Evolutionary conservation across 1,140 invertebrate genomes (phyloP).

Genomic region (Drosophila trapezifrons): DNA sequence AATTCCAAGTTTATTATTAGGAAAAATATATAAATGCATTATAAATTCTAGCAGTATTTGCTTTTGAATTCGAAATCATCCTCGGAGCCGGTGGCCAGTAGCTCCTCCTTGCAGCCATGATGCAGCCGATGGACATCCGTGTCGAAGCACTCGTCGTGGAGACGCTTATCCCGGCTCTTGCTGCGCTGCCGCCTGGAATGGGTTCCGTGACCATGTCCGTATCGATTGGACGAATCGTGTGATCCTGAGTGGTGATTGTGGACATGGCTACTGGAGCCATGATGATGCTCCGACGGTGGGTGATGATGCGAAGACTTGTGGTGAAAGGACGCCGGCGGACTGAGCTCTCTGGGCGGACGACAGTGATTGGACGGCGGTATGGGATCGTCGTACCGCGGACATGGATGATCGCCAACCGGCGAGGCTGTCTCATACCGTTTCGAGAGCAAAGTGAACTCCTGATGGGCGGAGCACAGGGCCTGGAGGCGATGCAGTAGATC

Average conservation of each 20-base stretch:
- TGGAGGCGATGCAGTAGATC: slow-evolving; percentile 82
- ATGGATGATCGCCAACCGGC: slow-evolving; percentile 80
- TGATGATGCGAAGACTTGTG: slow-evolving; percentile 24
- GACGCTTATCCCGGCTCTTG: slow-evolving; percentile 71
- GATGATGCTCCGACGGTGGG: slow-evolving; percentile 31
- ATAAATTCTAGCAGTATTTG: slow-evolving; percentile 59
- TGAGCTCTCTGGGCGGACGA: slow-evolving; percentile 69
- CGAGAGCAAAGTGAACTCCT: slow-evolving; percentile 87
- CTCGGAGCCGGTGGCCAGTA: slow-evolving; percentile 62
- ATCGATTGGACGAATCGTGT: too few species aligned
- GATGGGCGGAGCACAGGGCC: slow-evolving; percentile 85
- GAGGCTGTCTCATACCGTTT: slow-evolving; percentile 85
- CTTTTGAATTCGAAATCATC: slow-evolving; percentile 74
- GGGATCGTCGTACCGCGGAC: slow-evolving; percentile 78
- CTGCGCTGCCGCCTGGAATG: slow-evolving; percentile 64
- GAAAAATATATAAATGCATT: slow-evolving; percentile 25
- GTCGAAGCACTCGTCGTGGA: slow-evolving; percentile 78
- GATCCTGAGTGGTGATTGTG: slow-evolving; percentile 26
- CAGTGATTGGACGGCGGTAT: slow-evolving; percentile 75
- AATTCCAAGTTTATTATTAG: background rate
- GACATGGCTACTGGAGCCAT: slow-evolving; percentile 22
- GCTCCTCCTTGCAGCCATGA: slow-evolving; percentile 72
- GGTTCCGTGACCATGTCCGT: slow-evolving; percentile 32
- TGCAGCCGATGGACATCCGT: slow-evolving; percentile 76
- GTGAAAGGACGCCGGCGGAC: slow-evolving; percentile 31